Conservation (phyloP, 2,797 vertebrate species). For the Vultur gryphus region DNA sequence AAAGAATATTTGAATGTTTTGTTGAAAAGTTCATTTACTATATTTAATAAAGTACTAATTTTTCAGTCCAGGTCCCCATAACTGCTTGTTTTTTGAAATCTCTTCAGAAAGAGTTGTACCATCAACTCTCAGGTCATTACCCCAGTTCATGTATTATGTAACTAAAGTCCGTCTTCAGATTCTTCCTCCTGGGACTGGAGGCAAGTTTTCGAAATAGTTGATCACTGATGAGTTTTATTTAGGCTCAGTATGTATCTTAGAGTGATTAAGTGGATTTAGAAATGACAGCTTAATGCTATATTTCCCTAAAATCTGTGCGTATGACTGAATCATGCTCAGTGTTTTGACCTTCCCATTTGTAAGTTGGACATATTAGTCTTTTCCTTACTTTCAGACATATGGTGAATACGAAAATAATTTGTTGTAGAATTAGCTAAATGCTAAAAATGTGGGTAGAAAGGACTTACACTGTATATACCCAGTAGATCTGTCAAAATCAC, state of each 20-base stretch:
- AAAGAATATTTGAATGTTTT: background rate
- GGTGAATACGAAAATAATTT: background rate
- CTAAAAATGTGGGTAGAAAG: background rate
- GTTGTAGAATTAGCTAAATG: background rate
- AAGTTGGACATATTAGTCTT: background rate
- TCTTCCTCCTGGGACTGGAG: background rate
- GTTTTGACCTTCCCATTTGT: background rate
- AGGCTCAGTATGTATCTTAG: background rate
- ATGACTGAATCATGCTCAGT: background rate
- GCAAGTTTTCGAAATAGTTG: background rate
- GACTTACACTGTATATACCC: background rate
- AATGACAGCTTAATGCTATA: background rate
- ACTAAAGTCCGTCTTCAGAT: background rate
- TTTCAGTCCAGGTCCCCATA: background rate
- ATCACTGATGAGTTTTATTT: background rate
- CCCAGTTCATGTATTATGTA: background rate
- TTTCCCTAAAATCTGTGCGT: background rate
- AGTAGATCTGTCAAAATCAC: background rate
- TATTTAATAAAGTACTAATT: background rate
- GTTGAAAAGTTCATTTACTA: background rate
- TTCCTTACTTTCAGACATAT: background rate
- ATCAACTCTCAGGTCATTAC: background rate
- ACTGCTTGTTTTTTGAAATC: background rate
- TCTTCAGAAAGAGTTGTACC: background rate
- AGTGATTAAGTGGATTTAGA: background rate